Base-by-base conservation (phyloP, 37 sponge, comb jelly and placozoan genomes). In the Oscarella lobularis region DNA sequence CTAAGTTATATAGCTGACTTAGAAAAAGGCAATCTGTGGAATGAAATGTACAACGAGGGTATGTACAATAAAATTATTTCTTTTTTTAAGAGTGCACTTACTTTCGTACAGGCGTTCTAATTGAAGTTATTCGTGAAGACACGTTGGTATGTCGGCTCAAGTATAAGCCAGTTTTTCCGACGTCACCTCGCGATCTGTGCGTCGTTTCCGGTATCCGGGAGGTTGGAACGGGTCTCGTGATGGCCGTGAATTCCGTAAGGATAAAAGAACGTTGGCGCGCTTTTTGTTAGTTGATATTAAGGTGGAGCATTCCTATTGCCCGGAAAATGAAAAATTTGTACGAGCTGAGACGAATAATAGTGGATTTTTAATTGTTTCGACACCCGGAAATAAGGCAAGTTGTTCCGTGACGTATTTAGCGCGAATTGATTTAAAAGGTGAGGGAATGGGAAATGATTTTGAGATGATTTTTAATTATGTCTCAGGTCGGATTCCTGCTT, bases 131-230 rank as follows among this genome's bases (percentile, higher is more conserved):
- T 48, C 9, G 14, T 48, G 60, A 27, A 48, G 20, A 48, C 60
- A 48, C 60, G 14, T 27, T 9, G 20, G 60, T 48, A 48, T 48
- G 60, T 48, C 54, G 70, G 30, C 54, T 90, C 3, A 54, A 76
- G 33, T 90, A 87, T 73, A 81, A 87, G 36, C 75, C 85, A 0
- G 78, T 90, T 36, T 83, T 87, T 80, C 91, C 91, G 0, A 90
- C 91, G 2, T 38, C 85, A 2, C 77, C 82, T 2, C 76, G 91
- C 37, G 91, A 90, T 36, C 84, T 90, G 37, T 40, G 38, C n/a
- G 6, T 78, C 1, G 39, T 90, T 68, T 77, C 66, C 40, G 66
- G 60, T 27, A 20, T 48, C 20, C 60, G 60, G 60, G 14, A 48
- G 60, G 14, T 48, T 9, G 60, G 60, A 27, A 20, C 9, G 9